Conservation (phyloP, 2,797 vertebrate species). For the Florisuga fusca region DNA sequence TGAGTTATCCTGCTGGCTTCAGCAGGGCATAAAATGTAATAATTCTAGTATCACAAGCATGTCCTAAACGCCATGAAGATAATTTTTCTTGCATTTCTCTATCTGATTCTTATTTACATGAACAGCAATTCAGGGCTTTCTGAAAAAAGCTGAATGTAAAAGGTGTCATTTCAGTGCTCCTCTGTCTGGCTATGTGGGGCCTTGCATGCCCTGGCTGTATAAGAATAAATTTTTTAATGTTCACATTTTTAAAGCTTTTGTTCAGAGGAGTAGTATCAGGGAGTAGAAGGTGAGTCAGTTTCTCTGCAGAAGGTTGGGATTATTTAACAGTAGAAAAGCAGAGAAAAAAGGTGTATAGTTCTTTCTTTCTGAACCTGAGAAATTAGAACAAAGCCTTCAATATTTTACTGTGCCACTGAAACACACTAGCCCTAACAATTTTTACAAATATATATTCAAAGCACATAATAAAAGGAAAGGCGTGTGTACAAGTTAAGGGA, state of each 20-base stretch:
- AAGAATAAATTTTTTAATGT: background rate
- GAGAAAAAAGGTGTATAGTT: background rate
- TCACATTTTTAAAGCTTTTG: background rate
- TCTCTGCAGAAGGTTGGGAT: background rate
- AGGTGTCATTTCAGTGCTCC: background rate
- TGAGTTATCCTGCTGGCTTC: background rate
- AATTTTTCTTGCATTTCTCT: background rate
- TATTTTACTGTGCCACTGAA: background rate
- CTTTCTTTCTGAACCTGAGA: background rate
- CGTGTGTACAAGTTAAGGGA: rapidly evolving
- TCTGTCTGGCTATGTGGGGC: background rate
- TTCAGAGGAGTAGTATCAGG: background rate
- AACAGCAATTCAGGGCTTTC: background rate
- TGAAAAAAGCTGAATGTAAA: background rate
- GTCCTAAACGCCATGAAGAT: background rate
- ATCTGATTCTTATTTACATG: background rate
- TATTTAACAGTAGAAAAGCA: background rate
- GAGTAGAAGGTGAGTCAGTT: background rate
- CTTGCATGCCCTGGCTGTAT: background rate
- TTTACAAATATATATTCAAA: background rate
- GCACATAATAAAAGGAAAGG: background rate
- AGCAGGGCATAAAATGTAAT: background rate
- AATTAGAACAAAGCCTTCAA: background rate
- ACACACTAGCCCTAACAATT: background rate
- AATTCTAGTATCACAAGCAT: background rate